Base-by-base conservation (phyloP, 2,888 invertebrate genomes). In the Polylopha cassiicola region DNA sequence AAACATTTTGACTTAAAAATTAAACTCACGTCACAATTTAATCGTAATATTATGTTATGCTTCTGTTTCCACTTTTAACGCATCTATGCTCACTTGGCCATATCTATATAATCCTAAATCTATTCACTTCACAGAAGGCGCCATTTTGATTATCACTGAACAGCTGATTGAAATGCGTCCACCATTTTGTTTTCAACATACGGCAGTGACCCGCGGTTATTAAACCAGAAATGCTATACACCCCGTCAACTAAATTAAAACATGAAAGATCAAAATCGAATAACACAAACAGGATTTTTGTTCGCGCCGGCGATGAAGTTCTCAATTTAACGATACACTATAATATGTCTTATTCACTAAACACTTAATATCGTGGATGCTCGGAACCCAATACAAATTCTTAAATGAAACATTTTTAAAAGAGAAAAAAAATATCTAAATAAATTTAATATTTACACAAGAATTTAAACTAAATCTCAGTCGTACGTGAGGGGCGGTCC, bases 381-480 rank as follows among this genome's bases (percentile, higher is more conserved):
- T 42, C 50, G 47, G 46, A 47, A 49, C 38, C 38, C 38, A 43
- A 43, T 30, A 30, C 33, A 24, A 48, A 45, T 37, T 37, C 39
- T 51, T 47, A 48, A 39, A 55, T 52, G 54, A 52, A 49, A 39
- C 46, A 21, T 10, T 36, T 45, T 44, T 42, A 31, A 51, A 47
- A 46, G 37, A 45, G 39, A 39, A 20, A 34, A 26, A 48, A 45
- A 31, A n/a, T n/a, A n/a, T n/a, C n/a, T n/a, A n/a, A 67, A 58
- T 57, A 64, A 58, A 63, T 65, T 54, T 61, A 69, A 61, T 75
- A 76, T 80, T 73, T 81, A 80, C 79, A 81, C 51, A 67, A 61
- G n/a, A 70, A 75, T 79, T 80, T 75, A 80, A 82, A 76, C 80
- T 72, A 71, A 80, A 77, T 80, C 76, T 81, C 81, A 82, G 81